phyloP scores from a whole-genome alignment of 2,888 invertebrate genomes.

The Sericinus montela region DNA sequence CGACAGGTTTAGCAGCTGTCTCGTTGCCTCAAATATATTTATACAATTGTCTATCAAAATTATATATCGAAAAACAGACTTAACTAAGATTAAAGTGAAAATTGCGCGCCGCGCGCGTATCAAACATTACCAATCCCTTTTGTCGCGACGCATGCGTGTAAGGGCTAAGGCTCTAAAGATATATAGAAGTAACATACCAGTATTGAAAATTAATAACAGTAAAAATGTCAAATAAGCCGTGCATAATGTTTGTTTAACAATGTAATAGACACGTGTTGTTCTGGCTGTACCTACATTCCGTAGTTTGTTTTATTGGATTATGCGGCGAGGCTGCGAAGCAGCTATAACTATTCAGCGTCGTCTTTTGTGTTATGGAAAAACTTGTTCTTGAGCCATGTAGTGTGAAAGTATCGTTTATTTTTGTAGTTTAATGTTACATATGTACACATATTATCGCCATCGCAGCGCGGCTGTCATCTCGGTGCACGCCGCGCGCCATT shows the following conservation, averaged over 20 bases:
- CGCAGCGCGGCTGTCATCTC: slow-evolving; percentile 62
- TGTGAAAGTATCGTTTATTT: slow-evolving; percentile 78
- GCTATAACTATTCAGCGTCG: slow-evolving; percentile 80
- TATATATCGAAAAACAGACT: too few species aligned
- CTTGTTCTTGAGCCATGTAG: slow-evolving; percentile 80
- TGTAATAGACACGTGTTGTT: slow-evolving; percentile 34
- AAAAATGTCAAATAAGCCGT: too few species aligned
- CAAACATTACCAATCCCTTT: too few species aligned
- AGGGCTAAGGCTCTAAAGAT: too few species aligned
- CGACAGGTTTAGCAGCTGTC: too few species aligned
- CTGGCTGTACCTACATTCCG: slow-evolving; percentile 75
- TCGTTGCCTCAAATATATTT: too few species aligned
- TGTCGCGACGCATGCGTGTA: too few species aligned
- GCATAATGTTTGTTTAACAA: slow-evolving; percentile 15
- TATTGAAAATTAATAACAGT: too few species aligned
- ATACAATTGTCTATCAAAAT: too few species aligned
- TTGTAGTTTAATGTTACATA: slow-evolving; percentile 79
- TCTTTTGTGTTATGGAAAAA: slow-evolving; percentile 80
- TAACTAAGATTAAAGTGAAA: too few species aligned
- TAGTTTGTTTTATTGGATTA: slow-evolving; percentile 79
- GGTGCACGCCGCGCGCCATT: slow-evolving; percentile 37
- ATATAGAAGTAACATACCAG: too few species aligned
- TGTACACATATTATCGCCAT: slow-evolving; percentile 77
- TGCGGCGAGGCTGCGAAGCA: slow-evolving; percentile 75
- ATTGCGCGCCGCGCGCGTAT: too few species aligned